Base-by-base conservation (phyloP, 2,888 invertebrate species). In the Drosophila sordidula region DNA sequence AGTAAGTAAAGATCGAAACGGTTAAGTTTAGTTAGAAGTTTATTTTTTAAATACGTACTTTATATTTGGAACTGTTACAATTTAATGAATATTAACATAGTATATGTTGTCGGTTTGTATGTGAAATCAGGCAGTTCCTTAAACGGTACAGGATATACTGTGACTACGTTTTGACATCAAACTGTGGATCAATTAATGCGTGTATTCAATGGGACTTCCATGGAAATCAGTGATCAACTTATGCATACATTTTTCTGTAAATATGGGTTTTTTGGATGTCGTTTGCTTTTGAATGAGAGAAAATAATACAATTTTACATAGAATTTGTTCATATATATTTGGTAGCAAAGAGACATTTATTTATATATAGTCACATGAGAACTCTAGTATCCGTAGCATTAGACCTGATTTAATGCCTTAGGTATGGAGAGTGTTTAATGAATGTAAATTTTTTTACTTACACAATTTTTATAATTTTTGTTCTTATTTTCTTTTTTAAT, bases 41-140 rank as follows among this genome's bases (percentile, higher is more conserved):
- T 82, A 82, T 87, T 87, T 64, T 56, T 72, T 66, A 44, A 75
- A 71, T 61, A 65, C 54, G 52, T 66, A 62, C 63, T 52, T 71
- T 73, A 69, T 87, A 73, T 72, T 67, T 87, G 88, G 76, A 82
- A 85, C 86, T 78, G 76, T 85, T 87, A 82, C 82, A 87, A 73
- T 82, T 78, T 78, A 76, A 63, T 68, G 70, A 67, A 64, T 69
- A 70, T 68, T 69, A 70, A 73, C 75, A 78, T 81, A 72, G 61
- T 64, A 44, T 56, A 58, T 65, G 79, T 58, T 34, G 46, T 71
- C 61, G 56, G 39, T 52, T 81, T 59, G 68, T 39, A 44, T 67
- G 66, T 45, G 45, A 79, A 75, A 69, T 75, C 62, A 62, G 68
- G 62, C 76, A 47, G 39, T 55, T 72, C 32, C n/a, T 22, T 41